phyloP scores from a whole-genome alignment of 2,888 invertebrate species.

The Cylloceria caligata region DNA sequence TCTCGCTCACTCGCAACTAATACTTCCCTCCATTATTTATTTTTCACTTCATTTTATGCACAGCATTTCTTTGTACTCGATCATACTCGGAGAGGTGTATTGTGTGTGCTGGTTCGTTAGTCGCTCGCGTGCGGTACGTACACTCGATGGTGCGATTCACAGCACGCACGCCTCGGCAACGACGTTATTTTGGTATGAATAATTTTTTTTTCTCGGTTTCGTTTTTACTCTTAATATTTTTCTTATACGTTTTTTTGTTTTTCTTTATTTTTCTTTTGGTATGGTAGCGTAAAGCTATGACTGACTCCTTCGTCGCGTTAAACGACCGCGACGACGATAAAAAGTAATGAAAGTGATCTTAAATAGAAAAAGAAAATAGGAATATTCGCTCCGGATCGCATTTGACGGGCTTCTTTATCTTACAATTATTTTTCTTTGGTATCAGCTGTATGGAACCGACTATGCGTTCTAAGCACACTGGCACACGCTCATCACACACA shows the following conservation, averaged over 20 bases:
- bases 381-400: constrained; percentile 54
- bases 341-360: constrained; percentile 42
- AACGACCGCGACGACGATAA: constrained; percentile 48
- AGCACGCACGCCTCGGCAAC: constrained; percentile 32
- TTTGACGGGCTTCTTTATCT: constrained; percentile 70
- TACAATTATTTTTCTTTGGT: constrained; percentile 82
- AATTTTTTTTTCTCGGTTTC: constrained; percentile 34
- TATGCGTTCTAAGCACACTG: constrained; percentile 67
- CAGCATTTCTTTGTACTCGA: constrained; percentile 79
- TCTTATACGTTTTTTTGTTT: constrained; percentile 48
- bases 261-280: constrained; percentile 66
- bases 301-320: constrained; percentile 69
- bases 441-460: constrained; percentile 82
- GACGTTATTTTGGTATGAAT: constrained; percentile 55
- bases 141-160: constrained; percentile 41
- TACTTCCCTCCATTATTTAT: constrained; percentile 26
- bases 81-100: constrained; percentile 76
- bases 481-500: constrained; percentile 56
- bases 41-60: constrained; percentile 50
- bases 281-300: constrained; percentile 76
- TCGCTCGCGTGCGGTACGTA: constrained; percentile 46
- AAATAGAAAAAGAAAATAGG: constrained; percentile 49
- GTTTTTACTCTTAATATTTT: constrained; percentile 42
- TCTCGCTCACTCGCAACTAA: constrained; percentile 42
- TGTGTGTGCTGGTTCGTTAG: constrained; percentile 60